Base-by-base conservation (phyloP, 2,888 invertebrate genomes). In the Sympetrum striolatum region DNA sequence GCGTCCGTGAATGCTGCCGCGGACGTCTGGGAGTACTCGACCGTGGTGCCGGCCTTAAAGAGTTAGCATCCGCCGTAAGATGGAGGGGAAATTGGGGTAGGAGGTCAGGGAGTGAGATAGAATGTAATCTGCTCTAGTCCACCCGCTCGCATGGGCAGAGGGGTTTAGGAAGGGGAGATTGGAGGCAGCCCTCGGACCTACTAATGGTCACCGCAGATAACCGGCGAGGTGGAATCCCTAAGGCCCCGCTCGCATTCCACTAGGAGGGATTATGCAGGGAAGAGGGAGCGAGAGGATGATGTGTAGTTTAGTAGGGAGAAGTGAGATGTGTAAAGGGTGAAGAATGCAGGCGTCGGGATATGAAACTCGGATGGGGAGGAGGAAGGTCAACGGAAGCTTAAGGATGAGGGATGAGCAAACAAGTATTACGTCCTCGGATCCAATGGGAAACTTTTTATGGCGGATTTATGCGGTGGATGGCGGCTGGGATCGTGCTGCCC, bases 181-280 rank as follows among this genome's bases (percentile, higher is more conserved):
- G 48, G 82, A 53, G 53, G 58, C 35, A 48, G 82, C 18, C 22
- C 53, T 48, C 8, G 58, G 58, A 8, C 60, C 86, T 35, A 60
- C 86, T 86, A 86, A 86, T 86, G 86, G 86, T 60, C 86, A 86
- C 86, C 86, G 86, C 86, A 86, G 86, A 86, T 86, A 86, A 60
- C 60, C 58, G 58, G 58, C 31, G 82, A 60, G 58, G 82, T 35
- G 58, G 86, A 64, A 64, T 86, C 86, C 86, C 86, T 86, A 10
- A 37, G 60, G 86, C 37, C 80, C 82, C 53, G 53, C 53, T 82
- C 60, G 86, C 86, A 86, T 86, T 86, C 86, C 86, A 22, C 35
- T 22, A 22, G 86, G 86, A 60, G 31, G 86, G 86, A 86, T 86
- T 86, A 64, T 86, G 18, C 1, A 48, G 58, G 82, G 35, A 35